Conservation (phyloP, 2,888 invertebrate species). For the Eurois occulta region DNA sequence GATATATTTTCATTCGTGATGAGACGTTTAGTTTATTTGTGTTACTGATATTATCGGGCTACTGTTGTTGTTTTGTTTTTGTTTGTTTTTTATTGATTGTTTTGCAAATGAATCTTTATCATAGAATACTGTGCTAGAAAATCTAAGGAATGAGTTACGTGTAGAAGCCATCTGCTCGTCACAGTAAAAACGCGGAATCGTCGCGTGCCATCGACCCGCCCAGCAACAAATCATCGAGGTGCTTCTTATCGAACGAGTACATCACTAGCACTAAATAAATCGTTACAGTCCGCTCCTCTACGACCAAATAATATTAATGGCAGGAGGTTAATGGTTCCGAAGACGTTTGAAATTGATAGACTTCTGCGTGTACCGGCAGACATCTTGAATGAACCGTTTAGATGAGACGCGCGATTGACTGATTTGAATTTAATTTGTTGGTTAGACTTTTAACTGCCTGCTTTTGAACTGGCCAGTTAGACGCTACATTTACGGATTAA, state of each 20-base stretch:
- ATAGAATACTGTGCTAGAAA: slow-evolving; percentile 57
- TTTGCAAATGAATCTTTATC: neutral
- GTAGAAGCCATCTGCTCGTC: slow-evolving; percentile 20
- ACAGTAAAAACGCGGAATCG: slow-evolving; percentile 67
- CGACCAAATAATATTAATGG: slow-evolving; percentile 85
- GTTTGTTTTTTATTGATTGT: slow-evolving; percentile 29
- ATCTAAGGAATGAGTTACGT: neutral
- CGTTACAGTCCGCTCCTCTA: slow-evolving; percentile 75
- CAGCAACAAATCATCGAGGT: slow-evolving; percentile 85
- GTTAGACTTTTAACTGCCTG: slow-evolving; percentile 29
- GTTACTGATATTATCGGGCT: slow-evolving; percentile 72
- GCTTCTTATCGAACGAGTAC: slow-evolving; percentile 84
- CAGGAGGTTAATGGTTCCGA: slow-evolving; percentile 84
- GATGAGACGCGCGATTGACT: slow-evolving; percentile 70
- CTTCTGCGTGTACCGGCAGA: slow-evolving; percentile 71
- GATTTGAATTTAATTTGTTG: slow-evolving; percentile 74
- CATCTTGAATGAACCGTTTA: slow-evolving; percentile 71
- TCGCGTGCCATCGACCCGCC: slow-evolving; percentile 80
- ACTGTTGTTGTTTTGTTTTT: slow-evolving; percentile 61
- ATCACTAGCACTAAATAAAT: slow-evolving; percentile 87
- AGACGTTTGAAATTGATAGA: slow-evolving; percentile 84
- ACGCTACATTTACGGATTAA: slow-evolving; percentile 20
- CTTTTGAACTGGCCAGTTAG: slow-evolving; percentile 17
- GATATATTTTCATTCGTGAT: slow-evolving; percentile 81
- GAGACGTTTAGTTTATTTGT: slow-evolving; percentile 78